Conservation (phyloP, 2,888 invertebrate species). For the Orgyia antiqua region DNA sequence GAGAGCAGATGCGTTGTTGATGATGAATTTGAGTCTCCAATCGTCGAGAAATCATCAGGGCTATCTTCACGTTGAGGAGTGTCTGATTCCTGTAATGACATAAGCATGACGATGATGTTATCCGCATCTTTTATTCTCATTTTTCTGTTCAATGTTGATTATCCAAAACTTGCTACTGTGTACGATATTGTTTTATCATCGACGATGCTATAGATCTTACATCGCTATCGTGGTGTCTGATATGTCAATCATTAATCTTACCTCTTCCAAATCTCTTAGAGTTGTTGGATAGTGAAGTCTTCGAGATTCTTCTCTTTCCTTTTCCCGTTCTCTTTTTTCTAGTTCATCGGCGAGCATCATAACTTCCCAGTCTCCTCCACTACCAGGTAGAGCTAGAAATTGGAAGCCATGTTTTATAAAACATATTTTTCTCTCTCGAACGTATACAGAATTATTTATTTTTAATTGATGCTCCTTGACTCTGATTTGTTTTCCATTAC, state of each 20-base stretch:
- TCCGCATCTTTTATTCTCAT: too few relatives aligned
- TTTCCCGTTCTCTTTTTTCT: slow-evolving; percentile 75
- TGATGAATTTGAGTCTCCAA: slow-evolving; percentile 63
- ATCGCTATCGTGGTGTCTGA: too few relatives aligned
- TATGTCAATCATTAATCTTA: too few relatives aligned
- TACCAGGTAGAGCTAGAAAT: slow-evolving; percentile 43
- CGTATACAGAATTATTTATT: not conserved
- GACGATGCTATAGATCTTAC: too few relatives aligned
- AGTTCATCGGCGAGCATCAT: slow-evolving; percentile 87
- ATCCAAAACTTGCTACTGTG: too few relatives aligned
- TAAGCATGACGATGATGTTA: too few relatives aligned
- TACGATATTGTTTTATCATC: too few relatives aligned
- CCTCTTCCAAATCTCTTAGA: slow-evolving; percentile 68
- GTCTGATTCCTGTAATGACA: slow-evolving; percentile 52
- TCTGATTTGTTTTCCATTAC: too few relatives aligned
- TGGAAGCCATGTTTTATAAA: too few relatives aligned
- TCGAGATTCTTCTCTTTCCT: slow-evolving; percentile 51
- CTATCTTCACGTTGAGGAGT: slow-evolving; percentile 65
- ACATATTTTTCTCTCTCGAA: too few relatives aligned
- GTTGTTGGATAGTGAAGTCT: slow-evolving; percentile 56
- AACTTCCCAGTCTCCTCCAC: slow-evolving; percentile 86
- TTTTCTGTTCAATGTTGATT: too few relatives aligned
- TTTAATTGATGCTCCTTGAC: too few relatives aligned
- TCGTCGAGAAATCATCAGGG: slow-evolving; percentile 61
- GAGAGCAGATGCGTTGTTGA: slow-evolving; percentile 65